Base-by-base conservation (phyloP, 2,797 vertebrate genomes). In the Synaphobranchus kaupii region DNA sequence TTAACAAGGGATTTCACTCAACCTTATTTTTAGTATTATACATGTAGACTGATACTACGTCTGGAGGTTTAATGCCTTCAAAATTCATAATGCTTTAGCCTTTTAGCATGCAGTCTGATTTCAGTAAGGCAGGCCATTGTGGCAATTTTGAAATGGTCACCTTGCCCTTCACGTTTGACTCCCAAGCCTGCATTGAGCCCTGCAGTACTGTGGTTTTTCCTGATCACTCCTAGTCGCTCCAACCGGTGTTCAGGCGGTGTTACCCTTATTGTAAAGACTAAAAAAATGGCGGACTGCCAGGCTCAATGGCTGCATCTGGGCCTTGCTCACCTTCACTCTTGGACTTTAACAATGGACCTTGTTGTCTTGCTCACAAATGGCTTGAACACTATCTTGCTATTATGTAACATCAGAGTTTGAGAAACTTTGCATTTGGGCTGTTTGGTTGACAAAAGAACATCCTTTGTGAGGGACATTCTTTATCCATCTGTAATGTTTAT, bases 271-370 rank as follows among this genome's bases (percentile, higher is more conserved):
- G 1, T n/a, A 68, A 68, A 25, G n/a, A n/a, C 22, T 39, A 39
- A 39, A 39, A 39, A 39, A 73, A 81, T 44, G 44, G 22, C 15
- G 44, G 7, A 44, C 34, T 34, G 8, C 20, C 20, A 4, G 10
- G 47, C 25, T 25, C 2, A 9, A 47, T 2, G 47, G 25, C 20
- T 25, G 78, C 25, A 48, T 50, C 47, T 25, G 25, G 78, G 47
- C 4, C 22, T 4, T 50, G 0, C 47, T 50, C 7, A 8, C 47
- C 78, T 81, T 50, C 22, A 25, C 47, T 81, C 6, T 48, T 48
- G 44, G 78, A 50, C 47, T 81, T 81, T 9, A 81, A 81, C 78
- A 81, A 81, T 81, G 78, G 47, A 81, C 78, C 20, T 81, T 15
- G 22, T 44, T 17, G 78, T 48, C 78, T 81, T 50, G 47, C 78